Percentiles rank a stretch among this genome's conserved stretches.
Evolutionary conservation across 2,113 vertebrate genomes (phyloP).

Genomic region (Papio anubis): DNA sequence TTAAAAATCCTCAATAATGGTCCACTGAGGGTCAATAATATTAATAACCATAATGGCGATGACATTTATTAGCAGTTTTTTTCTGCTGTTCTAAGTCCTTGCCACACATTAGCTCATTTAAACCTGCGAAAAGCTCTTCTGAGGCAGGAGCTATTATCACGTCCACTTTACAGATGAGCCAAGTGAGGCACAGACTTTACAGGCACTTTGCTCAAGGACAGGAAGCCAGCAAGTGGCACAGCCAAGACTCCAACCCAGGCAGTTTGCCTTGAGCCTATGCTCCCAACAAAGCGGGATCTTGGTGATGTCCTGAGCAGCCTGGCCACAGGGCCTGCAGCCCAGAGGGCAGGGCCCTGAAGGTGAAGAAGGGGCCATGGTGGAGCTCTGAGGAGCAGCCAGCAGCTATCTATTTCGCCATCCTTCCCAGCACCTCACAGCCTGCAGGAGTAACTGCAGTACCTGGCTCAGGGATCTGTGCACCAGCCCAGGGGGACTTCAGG

Average conservation of each 20-base stretch:
- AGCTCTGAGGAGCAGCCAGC: too few relatives aligned
- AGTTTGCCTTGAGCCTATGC: neutral
- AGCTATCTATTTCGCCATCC: neutral
- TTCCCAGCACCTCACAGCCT: neutral
- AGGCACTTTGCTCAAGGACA: neutral
- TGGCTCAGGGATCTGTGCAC: neutral
- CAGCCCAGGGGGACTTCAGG: neutral
- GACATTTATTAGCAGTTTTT: neutral
- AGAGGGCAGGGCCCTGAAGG: neutral
- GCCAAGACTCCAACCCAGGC: neutral
- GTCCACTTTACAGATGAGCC: neutral
- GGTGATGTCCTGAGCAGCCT: neutral
- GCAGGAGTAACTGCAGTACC: neutral
- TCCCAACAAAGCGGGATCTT: neutral
- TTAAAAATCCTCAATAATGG: neutral
- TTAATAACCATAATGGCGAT: too few relatives aligned
- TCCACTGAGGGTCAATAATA: neutral
- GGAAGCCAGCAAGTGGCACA: neutral
- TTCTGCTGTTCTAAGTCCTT: neutral
- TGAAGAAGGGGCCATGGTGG: neutral
- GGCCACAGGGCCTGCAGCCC: neutral
- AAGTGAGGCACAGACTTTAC: neutral
- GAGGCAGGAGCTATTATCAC: neutral
- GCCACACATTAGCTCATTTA: neutral
- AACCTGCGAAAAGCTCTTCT: neutral